Base-by-base conservation (phyloP, 2,888 invertebrate genomes). In the Tetrapedia diversipes region DNA sequence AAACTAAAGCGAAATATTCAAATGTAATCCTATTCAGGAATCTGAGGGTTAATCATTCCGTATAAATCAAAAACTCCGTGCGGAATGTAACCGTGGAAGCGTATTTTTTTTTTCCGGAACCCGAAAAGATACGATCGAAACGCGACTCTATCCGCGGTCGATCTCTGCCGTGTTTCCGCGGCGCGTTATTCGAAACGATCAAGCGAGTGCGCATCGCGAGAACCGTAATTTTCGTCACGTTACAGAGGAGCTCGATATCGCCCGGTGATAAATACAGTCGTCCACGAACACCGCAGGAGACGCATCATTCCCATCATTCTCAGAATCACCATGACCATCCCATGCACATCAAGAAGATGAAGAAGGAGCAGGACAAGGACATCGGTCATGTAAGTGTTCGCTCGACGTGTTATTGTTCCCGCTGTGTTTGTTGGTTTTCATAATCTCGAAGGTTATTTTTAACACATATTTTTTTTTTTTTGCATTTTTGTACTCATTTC, bases 241-340 rank as follows among this genome's bases (percentile, higher is more conserved):
- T 93, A 76, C 94, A 97, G 96, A 94, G 95, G 91, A 96, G 96
- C 93, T 96, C 96, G 87, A 96, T 97, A 93, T 97, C 97, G 79
- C 97, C 97, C 37, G 96, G 95, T 75, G 96, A 97, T 92, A 97
- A 97, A 92, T 97, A 96, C 91, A 91, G 86, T 64, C 94, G 96
- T 91, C 95, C 96, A 89, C 93, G 96, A 91, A 96, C 96, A 91
- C 96, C 96, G 29, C 94, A 94, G 69, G 95, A 95, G 88, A 92
- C 93, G 70, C 94, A 94, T 88, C 95, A 95, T 85, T 84, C 88
- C 61, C 94, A 94, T 87, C 95, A 95, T 86, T 86, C 89, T 24
- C 90, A 90, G 73, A 91, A 91, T 84, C 91, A 91, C 74, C 91
- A 91, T 74, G 91, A 91, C 53, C 90, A 91, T 73, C 86, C 89